These are phyloP conservation scores for Physella acuta DNA, from an alignment of 1,140 invertebrate species.

Conservation along the genomic window DNA sequence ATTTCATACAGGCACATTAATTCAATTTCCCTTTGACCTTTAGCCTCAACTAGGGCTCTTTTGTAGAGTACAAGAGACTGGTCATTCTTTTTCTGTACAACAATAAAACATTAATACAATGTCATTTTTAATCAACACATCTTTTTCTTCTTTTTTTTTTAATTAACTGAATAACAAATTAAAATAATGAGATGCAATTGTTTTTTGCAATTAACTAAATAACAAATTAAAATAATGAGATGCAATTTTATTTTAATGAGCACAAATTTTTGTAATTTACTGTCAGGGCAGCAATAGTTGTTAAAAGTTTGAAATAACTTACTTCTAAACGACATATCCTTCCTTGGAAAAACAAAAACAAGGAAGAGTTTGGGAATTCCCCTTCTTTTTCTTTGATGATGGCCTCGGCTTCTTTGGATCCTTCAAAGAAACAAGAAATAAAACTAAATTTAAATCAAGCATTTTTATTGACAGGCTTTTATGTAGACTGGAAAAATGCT, in stretches of 20 bases:
- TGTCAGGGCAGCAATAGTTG: neutral
- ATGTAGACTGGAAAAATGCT: no score
- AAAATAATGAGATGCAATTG: no score
- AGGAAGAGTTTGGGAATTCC: conserved; percentile 68
- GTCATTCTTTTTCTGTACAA: conserved; percentile 67
- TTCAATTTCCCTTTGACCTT: conserved; percentile 69
- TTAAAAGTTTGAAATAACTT: conserved; percentile 1
- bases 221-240: no score
- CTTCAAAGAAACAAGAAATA: conserved; percentile 32
- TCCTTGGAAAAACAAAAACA: conserved; percentile 74
- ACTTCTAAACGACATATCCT: conserved; percentile 68
- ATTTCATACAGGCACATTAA: conserved; percentile 72
- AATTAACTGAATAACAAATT: no score
- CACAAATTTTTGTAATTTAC: conserved; percentile 9
- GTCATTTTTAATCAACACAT: no score
- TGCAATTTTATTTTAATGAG: neutral
- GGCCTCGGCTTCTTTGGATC: conserved; percentile 66
- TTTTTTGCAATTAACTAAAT: no score
- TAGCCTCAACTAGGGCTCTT: conserved; percentile 66
- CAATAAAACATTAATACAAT: conserved; percentile 24
- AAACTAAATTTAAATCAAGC: no score
- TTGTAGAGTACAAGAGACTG: conserved; percentile 67
- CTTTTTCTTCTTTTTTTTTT: neutral
- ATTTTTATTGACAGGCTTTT: no score
- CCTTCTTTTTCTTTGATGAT: conserved; percentile 66